A percentile compares a stretch with the other conserved stretches of the same genome.
phyloP scores from a whole-genome alignment of 2,888 invertebrate genomes.

The Agonopterix arenella region DNA sequence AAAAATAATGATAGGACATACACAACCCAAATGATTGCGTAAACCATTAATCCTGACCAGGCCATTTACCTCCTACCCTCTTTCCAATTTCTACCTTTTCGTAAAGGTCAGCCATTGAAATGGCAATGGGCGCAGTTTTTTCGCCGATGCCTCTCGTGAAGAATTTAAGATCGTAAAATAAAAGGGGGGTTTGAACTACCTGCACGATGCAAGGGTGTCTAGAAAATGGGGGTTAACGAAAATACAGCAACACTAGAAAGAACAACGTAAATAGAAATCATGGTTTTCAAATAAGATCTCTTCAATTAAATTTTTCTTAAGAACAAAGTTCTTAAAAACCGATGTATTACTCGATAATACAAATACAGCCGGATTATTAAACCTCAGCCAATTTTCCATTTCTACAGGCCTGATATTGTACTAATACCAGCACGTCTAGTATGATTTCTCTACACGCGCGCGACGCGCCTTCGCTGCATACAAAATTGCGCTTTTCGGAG shows the following conservation, averaged over 20 bases:
- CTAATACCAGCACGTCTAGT: too few species aligned
- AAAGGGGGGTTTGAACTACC: slow-evolving; percentile 49
- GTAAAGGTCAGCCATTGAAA: slow-evolving; percentile 38
- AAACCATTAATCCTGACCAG: slow-evolving; percentile 46
- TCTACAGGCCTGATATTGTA: too few species aligned
- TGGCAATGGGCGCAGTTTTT: slow-evolving; percentile 45
- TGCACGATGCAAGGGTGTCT: slow-evolving; percentile 28
- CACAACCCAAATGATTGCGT: neutral
- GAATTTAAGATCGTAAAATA: slow-evolving; percentile 75
- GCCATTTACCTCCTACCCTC: slow-evolving; percentile 39
- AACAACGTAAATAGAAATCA: too few species aligned
- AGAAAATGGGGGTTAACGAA: slow-evolving; percentile 29
- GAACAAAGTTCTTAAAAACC: too few species aligned
- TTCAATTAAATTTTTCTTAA: too few species aligned
- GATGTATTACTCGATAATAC: too few species aligned
- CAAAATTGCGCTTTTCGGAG: too few species aligned
- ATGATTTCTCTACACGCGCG: too few species aligned
- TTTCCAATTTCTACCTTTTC: slow-evolving; percentile 35
- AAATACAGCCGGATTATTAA: too few species aligned
- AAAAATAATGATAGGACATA: neutral
- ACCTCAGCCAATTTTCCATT: too few species aligned
- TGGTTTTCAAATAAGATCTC: too few species aligned
- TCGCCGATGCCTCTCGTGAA: slow-evolving; percentile 63
- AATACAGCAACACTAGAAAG: neutral
- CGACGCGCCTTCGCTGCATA: too few species aligned